Conservation (phyloP, 2,113 vertebrate genomes). For the Sander lucioperca region DNA sequence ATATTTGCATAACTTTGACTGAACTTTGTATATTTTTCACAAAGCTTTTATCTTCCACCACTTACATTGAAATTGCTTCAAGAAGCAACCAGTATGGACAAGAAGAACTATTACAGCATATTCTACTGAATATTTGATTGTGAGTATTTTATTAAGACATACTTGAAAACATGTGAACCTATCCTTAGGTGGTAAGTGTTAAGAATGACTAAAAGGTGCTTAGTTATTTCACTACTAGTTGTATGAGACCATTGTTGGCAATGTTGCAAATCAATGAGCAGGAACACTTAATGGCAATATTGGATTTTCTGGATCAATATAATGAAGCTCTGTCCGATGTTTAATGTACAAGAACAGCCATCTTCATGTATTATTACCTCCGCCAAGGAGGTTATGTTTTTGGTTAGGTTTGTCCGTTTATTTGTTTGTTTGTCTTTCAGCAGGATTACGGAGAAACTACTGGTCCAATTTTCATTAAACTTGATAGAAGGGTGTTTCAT, state of each 20-base stretch:
- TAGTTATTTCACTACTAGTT: not conserved
- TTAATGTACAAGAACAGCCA: not conserved
- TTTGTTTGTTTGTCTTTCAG: too few relatives aligned
- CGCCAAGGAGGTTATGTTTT: too few relatives aligned
- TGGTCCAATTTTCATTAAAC: too few relatives aligned
- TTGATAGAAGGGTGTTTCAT: too few relatives aligned
- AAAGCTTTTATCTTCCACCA: not conserved
- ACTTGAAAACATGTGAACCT: not conserved
- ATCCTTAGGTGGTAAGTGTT: not conserved
- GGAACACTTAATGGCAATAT: not conserved
- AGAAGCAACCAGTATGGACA: not conserved
- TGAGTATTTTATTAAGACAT: not conserved
- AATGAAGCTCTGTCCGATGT: not conserved
- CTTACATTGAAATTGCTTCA: not conserved
- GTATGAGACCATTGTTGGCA: not conserved
- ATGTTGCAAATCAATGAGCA: not conserved
- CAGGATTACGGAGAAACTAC: too few relatives aligned
- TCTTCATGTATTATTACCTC: not conserved
- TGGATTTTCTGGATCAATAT: constrained; percentile 2
- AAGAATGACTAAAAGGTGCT: not conserved
- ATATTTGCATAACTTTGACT: not conserved
- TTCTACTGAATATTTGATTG: not conserved
- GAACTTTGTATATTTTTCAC: not conserved
- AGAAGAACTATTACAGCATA: not conserved
- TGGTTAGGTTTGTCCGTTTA: too few relatives aligned